Conservation (phyloP, 1,140 invertebrate species). For the Liolophura sinensis region DNA sequence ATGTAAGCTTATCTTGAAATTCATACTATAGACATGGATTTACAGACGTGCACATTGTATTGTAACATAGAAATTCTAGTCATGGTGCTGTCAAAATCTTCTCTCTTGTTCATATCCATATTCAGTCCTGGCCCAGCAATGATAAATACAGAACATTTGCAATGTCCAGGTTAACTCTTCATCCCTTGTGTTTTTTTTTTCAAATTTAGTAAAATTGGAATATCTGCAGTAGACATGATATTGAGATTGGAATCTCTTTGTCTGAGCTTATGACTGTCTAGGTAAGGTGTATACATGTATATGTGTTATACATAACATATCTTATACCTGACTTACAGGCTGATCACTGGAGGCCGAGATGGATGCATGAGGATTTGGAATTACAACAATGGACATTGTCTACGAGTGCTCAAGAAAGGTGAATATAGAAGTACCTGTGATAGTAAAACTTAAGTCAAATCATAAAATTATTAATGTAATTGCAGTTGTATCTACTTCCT, state of each 20-base stretch:
- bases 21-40: too few relatives aligned
- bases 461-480: too few relatives aligned
- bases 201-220: too few relatives aligned
- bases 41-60: not conserved
- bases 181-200: not conserved
- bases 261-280: too few relatives aligned
- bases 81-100: not conserved
- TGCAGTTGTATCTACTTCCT: not conserved
- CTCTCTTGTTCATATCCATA: too few relatives aligned
- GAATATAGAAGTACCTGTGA: constrained; percentile 5
- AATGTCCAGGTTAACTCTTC: too few relatives aligned
- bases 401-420: constrained; percentile 50
- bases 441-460: not conserved
- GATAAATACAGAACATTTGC: too few relatives aligned
- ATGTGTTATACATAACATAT: not conserved
- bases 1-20: too few relatives aligned
- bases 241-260: too few relatives aligned
- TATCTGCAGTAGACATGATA: too few relatives aligned
- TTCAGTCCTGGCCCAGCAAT: too few relatives aligned
- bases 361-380: constrained; percentile 59
- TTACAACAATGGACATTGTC: constrained; percentile 60
- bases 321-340: constrained; percentile 23
- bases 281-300: not conserved
- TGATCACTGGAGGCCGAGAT: constrained; percentile 58
- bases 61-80: not conserved